Evolutionary conservation across 1,140 invertebrate species (phyloP).

Genomic region (Zaprionus inermis): DNA sequence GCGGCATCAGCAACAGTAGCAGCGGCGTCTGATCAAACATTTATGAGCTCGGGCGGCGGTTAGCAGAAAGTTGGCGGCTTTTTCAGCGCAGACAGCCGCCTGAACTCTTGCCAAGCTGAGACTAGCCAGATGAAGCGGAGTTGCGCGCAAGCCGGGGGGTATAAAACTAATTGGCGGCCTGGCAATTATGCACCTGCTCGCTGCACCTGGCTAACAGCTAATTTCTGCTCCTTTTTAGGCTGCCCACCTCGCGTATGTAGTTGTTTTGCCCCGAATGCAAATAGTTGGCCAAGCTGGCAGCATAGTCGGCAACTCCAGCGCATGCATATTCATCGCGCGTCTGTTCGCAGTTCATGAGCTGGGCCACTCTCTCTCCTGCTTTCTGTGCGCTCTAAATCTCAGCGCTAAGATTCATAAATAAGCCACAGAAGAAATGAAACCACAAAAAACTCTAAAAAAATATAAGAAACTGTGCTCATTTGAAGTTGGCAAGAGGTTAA

Average conservation of each 20-base stretch:
- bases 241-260: neutral
- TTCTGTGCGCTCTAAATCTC: neutral
- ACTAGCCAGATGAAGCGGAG: slow-evolving; percentile 17
- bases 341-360: slow-evolving; percentile 2
- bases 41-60: slow-evolving; percentile 36
- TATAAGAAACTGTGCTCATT: neutral
- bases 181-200: slow-evolving; percentile 48
- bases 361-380: neutral
- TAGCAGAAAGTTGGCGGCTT: slow-evolving; percentile 11
- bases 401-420: neutral
- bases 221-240: slow-evolving; percentile 2
- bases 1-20: slow-evolving; percentile 5
- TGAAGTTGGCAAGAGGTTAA: neutral
- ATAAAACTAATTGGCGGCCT: slow-evolving; percentile 59
- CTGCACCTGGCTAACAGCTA: neutral
- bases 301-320: slow-evolving; percentile 6
- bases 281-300: slow-evolving; percentile 40
- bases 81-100: slow-evolving; percentile 5
- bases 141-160: slow-evolving; percentile 11
- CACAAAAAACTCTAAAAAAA: neutral
- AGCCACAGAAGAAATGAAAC: neutral
- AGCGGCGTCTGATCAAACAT: slow-evolving; percentile 48
- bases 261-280: slow-evolving; percentile 26
- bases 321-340: slow-evolving; percentile 21
- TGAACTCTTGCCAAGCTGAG: neutral